phyloP scores from a whole-genome alignment of 2,113 vertebrate species.

The Bos javanicus region DNA sequence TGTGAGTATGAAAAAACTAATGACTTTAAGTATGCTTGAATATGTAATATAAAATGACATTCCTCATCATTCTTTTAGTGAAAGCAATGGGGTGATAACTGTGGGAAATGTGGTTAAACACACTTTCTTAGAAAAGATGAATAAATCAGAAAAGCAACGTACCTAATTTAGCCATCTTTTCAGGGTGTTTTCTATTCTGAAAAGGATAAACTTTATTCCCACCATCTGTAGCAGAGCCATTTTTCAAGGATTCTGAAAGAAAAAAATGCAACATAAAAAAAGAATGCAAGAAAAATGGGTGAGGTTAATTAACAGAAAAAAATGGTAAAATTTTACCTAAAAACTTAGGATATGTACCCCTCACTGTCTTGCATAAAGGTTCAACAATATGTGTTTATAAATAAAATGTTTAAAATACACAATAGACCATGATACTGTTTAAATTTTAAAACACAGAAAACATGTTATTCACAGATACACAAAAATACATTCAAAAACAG shows the following conservation, averaged over 20 bases:
- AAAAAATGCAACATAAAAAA: constrained; percentile 14
- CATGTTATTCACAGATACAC: not conserved
- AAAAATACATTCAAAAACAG: not conserved
- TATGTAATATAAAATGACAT: not conserved
- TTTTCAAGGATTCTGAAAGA: constrained; percentile 76
- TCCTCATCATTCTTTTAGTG: not conserved
- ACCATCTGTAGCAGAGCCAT: constrained; percentile 74
- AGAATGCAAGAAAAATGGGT: not conserved
- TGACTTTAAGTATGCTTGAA: not conserved
- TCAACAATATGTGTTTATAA: not conserved
- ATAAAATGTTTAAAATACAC: not conserved
- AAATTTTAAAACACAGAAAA: constrained; percentile 1
- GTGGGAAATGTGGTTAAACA: not conserved
- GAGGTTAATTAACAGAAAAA: not conserved
- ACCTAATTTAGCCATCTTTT: constrained; percentile 93
- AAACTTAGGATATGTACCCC: not conserved
- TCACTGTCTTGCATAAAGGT: not conserved
- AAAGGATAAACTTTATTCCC: constrained; percentile 91
- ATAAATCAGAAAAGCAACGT: constrained; percentile 56
- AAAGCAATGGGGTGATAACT: not conserved
- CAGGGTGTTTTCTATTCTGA: constrained; percentile 86
- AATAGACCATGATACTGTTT: not conserved
- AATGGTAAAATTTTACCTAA: not conserved
- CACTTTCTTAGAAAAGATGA: not conserved
- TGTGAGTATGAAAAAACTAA: not conserved